phyloP scores from a whole-genome alignment of 2,888 invertebrate species.

The Cenopis cana region DNA sequence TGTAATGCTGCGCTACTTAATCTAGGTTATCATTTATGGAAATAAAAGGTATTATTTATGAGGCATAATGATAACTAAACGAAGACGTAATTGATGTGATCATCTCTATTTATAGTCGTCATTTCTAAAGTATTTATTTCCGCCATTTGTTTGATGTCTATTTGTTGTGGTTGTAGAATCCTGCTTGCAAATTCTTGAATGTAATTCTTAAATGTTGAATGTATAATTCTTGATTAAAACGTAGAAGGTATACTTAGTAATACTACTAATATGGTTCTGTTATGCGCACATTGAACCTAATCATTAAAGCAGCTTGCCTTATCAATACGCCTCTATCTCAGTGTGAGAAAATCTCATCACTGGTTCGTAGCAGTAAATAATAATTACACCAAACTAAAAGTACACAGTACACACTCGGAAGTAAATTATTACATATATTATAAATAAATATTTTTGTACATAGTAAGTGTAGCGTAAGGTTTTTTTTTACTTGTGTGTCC shows the following conservation, averaged over 20 bases:
- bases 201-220: too few relatives aligned
- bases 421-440: too few relatives aligned
- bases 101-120: conserved; percentile 60
- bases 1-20: conserved; percentile 11
- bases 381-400: background rate
- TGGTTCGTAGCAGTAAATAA: background rate
- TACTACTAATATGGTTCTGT: conserved; percentile 18
- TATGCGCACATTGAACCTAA: conserved; percentile 17
- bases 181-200: conserved; percentile 21
- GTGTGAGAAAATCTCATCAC: conserved; percentile 26
- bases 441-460: too few relatives aligned
- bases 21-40: conserved; percentile 1
- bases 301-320: conserved; percentile 14
- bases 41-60: conserved; percentile 22
- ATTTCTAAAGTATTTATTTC: conserved; percentile 61
- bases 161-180: conserved; percentile 53
- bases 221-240: conserved; percentile 25
- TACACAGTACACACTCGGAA: background rate
- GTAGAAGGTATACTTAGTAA: background rate
- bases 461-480: too few relatives aligned
- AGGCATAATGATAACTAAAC: conserved; percentile 34
- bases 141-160: conserved; percentile 57
- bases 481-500: too few relatives aligned
- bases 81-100: conserved; percentile 49
- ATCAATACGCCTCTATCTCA: conserved; percentile 12